phyloP scores from a whole-genome alignment of 2,888 invertebrate species.

The Nomada ferruginata region DNA sequence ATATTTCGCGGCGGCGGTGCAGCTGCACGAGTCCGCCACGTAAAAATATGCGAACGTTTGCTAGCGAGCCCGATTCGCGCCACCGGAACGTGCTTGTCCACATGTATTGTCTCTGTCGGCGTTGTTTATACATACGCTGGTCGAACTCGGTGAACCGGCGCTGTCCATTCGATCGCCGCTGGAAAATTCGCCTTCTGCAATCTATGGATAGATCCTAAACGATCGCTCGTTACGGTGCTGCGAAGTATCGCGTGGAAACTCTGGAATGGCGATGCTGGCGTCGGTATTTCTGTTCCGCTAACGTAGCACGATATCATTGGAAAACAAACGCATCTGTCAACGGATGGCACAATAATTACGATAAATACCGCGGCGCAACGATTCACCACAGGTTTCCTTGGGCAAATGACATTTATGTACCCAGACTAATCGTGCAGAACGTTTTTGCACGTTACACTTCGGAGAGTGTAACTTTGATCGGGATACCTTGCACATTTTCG shows the following conservation, averaged over 20 bases:
- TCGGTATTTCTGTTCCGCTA: no score
- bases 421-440: no score
- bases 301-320: no score
- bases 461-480: neutral
- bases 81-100: slow-evolving; percentile 10
- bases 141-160: neutral
- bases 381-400: no score
- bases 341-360: no score
- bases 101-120: slow-evolving; percentile 31
- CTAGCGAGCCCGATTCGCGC: slow-evolving; percentile 37
- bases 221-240: neutral
- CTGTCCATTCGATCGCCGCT: neutral
- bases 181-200: neutral
- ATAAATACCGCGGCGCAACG: no score
- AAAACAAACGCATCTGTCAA: no score
- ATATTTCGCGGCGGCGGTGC: slow-evolving; percentile 59
- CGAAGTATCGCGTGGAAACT: neutral
- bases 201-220: neutral
- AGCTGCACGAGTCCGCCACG: slow-evolving; percentile 57
- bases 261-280: neutral
- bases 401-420: no score
- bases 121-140: slow-evolving; percentile 25
- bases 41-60: slow-evolving; percentile 56
- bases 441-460: no score
- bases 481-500: no score